These are phyloP conservation scores for Ceuthmochares aereus DNA, from an alignment of 2,113 vertebrate species.

Conservation along the genomic window DNA sequence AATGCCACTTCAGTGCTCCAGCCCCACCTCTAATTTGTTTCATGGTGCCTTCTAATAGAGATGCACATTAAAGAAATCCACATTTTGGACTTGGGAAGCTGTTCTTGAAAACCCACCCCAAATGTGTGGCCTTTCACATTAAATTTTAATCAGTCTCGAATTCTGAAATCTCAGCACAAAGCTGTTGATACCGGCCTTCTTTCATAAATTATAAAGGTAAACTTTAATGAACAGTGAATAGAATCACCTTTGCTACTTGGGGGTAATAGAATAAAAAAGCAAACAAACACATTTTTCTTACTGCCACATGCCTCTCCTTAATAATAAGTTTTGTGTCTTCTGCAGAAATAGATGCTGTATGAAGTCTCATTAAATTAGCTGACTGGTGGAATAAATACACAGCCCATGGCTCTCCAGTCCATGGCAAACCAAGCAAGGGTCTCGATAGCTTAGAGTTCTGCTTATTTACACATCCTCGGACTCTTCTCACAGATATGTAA, in stretches of 20 bases:
- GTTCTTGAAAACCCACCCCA: slow-evolving; percentile 64
- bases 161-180: slow-evolving; percentile 96
- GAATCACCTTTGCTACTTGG: slow-evolving; percentile 95
- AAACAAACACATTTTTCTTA: slow-evolving; percentile 97
- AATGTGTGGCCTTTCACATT: slow-evolving; percentile 87
- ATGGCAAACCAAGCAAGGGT: slow-evolving; percentile 80
- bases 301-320: slow-evolving; percentile 96
- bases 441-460: slow-evolving; percentile 85
- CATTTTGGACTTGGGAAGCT: slow-evolving; percentile 31
- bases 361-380: slow-evolving; percentile 98
- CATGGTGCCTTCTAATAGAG: slow-evolving; percentile 32
- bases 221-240: slow-evolving; percentile 94
- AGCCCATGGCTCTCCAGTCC: slow-evolving; percentile 78
- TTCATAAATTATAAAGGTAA: slow-evolving; percentile 95
- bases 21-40: slow-evolving; percentile 36
- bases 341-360: slow-evolving; percentile 88
- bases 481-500: slow-evolving; percentile 94
- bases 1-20: slow-evolving; percentile 40
- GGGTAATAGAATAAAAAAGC: slow-evolving; percentile 92
- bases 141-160: slow-evolving; percentile 88
- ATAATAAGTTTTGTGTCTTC: slow-evolving; percentile 97
- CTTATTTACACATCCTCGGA: slow-evolving; percentile 95
- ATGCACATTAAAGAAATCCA: slow-evolving; percentile 49
- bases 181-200: slow-evolving; percentile 84
- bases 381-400: slow-evolving; percentile 87